A percentile compares a stretch with the other conserved stretches of the same genome.
These are phyloP conservation scores for Caenorhabditis japonica DNA, from an alignment of 2,888 invertebrate species.

Conservation along the genomic window DNA sequence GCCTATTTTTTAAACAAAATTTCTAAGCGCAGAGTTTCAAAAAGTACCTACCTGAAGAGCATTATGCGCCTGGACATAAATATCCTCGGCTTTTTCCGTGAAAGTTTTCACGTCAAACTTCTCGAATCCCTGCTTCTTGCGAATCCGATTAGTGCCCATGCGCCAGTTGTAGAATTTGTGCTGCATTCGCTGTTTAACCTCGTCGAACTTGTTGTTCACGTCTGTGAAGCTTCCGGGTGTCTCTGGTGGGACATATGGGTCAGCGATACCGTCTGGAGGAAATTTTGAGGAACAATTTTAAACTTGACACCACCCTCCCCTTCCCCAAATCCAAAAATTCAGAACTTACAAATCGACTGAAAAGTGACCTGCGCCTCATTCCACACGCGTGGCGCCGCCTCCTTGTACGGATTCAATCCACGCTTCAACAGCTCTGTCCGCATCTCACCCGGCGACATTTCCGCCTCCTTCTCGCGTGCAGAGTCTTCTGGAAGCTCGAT, in stretches of 20 bases:
- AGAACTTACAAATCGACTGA: constrained; percentile 72
- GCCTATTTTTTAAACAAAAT: no score
- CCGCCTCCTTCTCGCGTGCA: constrained; percentile 55
- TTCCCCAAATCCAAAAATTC: neutral
- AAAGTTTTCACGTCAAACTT: constrained; percentile 72
- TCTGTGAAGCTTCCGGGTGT: constrained; percentile 40
- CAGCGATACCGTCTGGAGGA: constrained; percentile 70
- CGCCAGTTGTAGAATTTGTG: constrained; percentile 68
- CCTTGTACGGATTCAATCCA: constrained; percentile 71
- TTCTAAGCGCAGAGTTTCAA: no score
- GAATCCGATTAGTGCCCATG: constrained; percentile 69
- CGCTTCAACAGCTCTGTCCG: constrained; percentile 68
- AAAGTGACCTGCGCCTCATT: constrained; percentile 72
- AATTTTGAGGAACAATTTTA: neutral
- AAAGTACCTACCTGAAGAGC: constrained; percentile 58
- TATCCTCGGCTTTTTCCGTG: constrained; percentile 65
- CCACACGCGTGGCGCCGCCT: constrained; percentile 70
- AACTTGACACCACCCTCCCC: neutral
- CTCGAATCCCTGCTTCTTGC: constrained; percentile 74
- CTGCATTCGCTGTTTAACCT: constrained; percentile 55
- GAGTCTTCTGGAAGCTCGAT: constrained; percentile 73
- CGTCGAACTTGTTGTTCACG: constrained; percentile 47
- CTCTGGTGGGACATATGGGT: constrained; percentile 70
- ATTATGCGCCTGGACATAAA: constrained; percentile 70
- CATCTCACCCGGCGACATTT: constrained; percentile 66